These are phyloP conservation scores for Uropsilus gracilis DNA, from an alignment of 2,113 vertebrate species.

Conservation along the genomic window DNA sequence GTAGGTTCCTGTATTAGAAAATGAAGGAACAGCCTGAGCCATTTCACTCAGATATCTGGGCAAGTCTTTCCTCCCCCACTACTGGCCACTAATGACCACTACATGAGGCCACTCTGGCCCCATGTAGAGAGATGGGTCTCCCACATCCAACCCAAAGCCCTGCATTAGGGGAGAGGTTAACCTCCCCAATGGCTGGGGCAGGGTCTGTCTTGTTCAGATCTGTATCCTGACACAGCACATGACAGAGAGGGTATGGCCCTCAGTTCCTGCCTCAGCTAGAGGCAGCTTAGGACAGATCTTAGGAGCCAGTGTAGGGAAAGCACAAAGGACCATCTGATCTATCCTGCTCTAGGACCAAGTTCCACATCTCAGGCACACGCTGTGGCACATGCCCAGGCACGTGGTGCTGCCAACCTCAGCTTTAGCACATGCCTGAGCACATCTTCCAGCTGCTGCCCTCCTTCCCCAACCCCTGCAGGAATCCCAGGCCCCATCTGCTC, in stretches of 20 bases:
- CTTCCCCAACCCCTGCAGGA: constrained; percentile 45
- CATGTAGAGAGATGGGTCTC: not conserved
- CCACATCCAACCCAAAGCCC: not conserved
- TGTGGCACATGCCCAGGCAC: not conserved
- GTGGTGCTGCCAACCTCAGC: not conserved
- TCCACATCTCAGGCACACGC: not conserved
- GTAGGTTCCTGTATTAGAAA: not conserved
- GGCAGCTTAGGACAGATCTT: not conserved
- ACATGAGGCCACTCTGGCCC: not conserved
- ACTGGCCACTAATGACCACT: no score
- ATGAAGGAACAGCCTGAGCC: not conserved
- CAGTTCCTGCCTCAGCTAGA: not conserved
- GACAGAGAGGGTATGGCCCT: not conserved
- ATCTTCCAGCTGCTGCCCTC: constrained; percentile 53
- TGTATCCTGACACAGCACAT: not conserved
- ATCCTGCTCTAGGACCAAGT: not conserved
- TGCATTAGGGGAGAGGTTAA: not conserved
- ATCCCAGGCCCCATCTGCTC: constrained; percentile 73
- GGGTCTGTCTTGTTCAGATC: not conserved
- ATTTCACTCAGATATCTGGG: not conserved
- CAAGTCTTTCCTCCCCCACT: not conserved
- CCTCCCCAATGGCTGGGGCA: not conserved
- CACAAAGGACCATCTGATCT: not conserved
- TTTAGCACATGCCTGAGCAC: constrained; percentile 26
- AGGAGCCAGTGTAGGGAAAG: not conserved